Percentiles rank a stretch among this genome's conserved stretches.
These are phyloP conservation scores for Gila robusta DNA, from an alignment of 2,797 vertebrate genomes.

Conservation along the genomic window DNA sequence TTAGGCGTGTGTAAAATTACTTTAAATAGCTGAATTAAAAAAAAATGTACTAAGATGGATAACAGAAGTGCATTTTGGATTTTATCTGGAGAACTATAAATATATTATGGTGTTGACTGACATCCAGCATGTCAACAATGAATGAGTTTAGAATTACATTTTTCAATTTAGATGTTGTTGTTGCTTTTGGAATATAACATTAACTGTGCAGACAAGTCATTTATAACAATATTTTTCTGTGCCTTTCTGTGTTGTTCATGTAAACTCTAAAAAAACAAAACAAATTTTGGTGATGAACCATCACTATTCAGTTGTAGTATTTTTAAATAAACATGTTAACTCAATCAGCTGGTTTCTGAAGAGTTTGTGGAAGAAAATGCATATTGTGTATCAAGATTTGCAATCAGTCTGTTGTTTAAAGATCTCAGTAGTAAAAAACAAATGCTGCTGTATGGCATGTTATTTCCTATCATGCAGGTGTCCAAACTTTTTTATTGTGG, in stretches of 20 bases:
- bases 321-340: conserved; percentile 59
- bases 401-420: background rate
- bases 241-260: conserved; percentile 29
- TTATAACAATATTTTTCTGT: conserved; percentile 23
- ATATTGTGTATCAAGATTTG: background rate
- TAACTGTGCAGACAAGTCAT: conserved; percentile 33
- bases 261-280: background rate
- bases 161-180: conserved; percentile 30
- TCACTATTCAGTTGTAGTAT: conserved; percentile 29
- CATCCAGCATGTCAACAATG: conserved; percentile 18
- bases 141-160: background rate
- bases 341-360: conserved; percentile 66
- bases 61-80: background rate
- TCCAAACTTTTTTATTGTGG: background rate
- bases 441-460: background rate
- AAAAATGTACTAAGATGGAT: background rate
- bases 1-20: background rate
- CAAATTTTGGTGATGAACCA: conserved; percentile 18
- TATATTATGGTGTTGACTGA: conserved; percentile 22
- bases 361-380: conserved; percentile 41
- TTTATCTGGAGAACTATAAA: background rate
- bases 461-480: background rate
- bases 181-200: conserved; percentile 63
- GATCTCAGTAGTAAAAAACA: conserved; percentile 2
- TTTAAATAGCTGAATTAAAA: background rate